A percentile compares a stretch with the other conserved stretches of the same genome.
Evolutionary conservation across 1,140 invertebrate genomes (phyloP).

Genomic region (Drosophila pseudoananassae): DNA sequence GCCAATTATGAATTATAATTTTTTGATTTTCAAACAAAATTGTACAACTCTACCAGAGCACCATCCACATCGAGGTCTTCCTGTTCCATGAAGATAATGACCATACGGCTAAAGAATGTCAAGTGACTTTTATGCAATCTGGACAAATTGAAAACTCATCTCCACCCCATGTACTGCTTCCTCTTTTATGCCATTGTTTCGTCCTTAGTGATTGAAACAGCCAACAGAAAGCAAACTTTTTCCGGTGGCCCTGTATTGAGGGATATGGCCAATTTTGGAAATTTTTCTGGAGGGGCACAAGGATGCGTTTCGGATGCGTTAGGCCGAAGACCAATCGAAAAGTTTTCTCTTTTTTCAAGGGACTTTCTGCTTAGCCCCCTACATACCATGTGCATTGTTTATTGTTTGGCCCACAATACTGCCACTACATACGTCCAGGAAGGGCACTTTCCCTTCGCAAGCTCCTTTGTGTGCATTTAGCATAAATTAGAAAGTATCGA

Average conservation of each 20-base stretch:
- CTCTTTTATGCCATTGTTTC: constrained; percentile 3
- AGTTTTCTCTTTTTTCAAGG: constrained; percentile 33
- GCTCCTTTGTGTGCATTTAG: constrained; percentile 49
- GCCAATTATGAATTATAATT: background rate
- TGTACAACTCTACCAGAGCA: background rate
- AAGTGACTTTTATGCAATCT: constrained; percentile 48
- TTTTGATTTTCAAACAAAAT: background rate
- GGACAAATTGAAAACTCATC: constrained; percentile 46
- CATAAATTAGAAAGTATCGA: constrained; percentile 75
- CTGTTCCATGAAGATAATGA: constrained; percentile 35
- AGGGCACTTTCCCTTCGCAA: constrained; percentile 29
- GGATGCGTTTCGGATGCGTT: constrained; percentile 19
- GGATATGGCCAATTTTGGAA: constrained; percentile 54
- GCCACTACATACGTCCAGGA: constrained; percentile 14
- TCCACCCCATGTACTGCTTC: constrained; percentile 5
- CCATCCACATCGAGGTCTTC: constrained; percentile 23
- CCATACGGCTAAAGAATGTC: constrained; percentile 31
- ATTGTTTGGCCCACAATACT: constrained; percentile 34
- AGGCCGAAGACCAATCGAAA: constrained; percentile 33
- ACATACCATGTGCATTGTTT: constrained; percentile 43
- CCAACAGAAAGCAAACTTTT: constrained; percentile 41
- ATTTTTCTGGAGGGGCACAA: constrained; percentile 31
- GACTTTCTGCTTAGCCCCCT: constrained; percentile 19
- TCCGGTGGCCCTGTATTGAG: constrained; percentile 26
- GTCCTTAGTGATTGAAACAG: constrained; percentile 40